Percentiles rank a stretch among this genome's conserved stretches.
Conservation (phyloP, 2,888 invertebrate genomes). For the Campaea margaritaria region DNA sequence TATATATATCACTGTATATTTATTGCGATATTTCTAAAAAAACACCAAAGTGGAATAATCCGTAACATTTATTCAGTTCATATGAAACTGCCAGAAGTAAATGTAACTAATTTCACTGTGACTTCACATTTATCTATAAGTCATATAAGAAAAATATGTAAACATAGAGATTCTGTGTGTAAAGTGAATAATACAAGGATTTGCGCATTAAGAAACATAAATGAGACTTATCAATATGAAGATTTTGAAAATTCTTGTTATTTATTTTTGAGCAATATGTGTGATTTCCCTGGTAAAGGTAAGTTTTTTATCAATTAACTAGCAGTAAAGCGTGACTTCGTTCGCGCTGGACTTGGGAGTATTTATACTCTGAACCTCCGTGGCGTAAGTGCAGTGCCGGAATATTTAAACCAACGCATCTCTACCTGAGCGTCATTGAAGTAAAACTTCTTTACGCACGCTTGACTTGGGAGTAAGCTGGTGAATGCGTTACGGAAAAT, state of each 20-base stretch:
- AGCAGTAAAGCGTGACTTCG: too few species aligned
- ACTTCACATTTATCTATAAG: constrained; percentile 49
- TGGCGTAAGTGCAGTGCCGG: too few species aligned
- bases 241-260: constrained; percentile 64
- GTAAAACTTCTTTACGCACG: too few species aligned
- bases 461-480: too few species aligned
- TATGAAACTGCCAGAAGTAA: constrained; percentile 34
- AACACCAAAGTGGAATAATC: constrained; percentile 1
- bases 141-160: constrained; percentile 49
- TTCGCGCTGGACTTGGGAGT: too few species aligned
- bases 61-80: constrained; percentile 8
- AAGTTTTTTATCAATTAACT: constrained; percentile 21
- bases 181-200: constrained; percentile 45
- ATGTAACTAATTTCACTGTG: constrained; percentile 26
- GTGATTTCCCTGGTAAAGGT: constrained; percentile 63
- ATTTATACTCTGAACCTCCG: too few species aligned
- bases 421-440: too few species aligned
- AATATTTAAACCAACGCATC: too few species aligned
- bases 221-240: constrained; percentile 43
- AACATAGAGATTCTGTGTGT: constrained; percentile 47
- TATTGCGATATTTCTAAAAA: not conserved
- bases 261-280: constrained; percentile 68
- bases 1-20: not conserved
- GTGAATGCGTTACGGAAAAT: too few species aligned
- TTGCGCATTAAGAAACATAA: constrained; percentile 51